Evolutionary conservation across 2,113 vertebrate genomes (phyloP).

Genomic region (Eudorcas thomsonii): DNA sequence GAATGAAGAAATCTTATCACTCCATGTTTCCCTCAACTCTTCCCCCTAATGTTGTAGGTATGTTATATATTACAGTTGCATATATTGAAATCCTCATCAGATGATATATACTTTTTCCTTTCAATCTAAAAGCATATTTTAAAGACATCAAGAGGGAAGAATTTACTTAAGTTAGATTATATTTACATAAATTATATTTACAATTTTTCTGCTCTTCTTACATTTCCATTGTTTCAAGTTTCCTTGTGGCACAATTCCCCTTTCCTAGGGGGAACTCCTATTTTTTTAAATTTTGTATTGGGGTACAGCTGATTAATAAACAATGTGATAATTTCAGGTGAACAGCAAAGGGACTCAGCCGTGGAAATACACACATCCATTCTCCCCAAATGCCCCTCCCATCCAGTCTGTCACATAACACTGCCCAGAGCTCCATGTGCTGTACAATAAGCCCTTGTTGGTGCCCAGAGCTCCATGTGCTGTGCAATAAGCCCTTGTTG

Average conservation of each 20-base stretch:
- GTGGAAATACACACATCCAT: background rate
- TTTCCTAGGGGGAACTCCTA: background rate
- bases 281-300: background rate
- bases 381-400: background rate
- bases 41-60: background rate
- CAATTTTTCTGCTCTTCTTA: background rate
- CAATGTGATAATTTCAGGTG: background rate
- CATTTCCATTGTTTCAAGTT: background rate
- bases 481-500: background rate
- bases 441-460: background rate
- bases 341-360: background rate
- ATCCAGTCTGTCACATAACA: background rate
- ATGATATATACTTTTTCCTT: background rate
- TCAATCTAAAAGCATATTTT: background rate
- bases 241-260: background rate
- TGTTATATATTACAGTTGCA: background rate
- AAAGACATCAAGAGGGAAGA: background rate
- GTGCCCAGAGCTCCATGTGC: background rate
- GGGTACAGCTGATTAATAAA: background rate
- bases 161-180: background rate
- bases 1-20: background rate
- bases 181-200: background rate
- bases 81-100: background rate
- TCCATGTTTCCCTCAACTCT: background rate
- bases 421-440: background rate